phyloP scores from a whole-genome alignment of 2,113 vertebrate genomes.

The Rhynchomys soricoides region DNA sequence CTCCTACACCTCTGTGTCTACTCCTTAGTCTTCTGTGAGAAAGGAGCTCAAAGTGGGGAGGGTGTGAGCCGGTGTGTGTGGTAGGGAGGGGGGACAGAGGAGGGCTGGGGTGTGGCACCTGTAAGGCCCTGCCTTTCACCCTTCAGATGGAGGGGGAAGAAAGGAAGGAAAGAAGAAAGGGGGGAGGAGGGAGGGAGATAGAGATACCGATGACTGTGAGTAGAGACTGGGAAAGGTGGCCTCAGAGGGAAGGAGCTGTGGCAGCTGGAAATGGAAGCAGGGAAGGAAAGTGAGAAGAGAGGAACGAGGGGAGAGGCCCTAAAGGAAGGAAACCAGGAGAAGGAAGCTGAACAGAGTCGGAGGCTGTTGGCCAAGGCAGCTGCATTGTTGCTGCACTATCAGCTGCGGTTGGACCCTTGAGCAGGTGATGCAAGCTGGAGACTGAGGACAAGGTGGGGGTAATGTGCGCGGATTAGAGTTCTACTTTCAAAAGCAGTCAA shows the following conservation, averaged over 20 bases:
- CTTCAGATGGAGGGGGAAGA: too few species aligned
- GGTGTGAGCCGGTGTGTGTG: neutral
- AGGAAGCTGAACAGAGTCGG: neutral
- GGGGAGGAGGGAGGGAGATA: rapidly evolving
- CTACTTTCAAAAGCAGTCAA: neutral
- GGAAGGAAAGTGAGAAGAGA: neutral
- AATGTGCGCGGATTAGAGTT: neutral
- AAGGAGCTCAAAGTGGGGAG: neutral
- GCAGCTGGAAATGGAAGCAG: neutral
- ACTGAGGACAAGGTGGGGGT: neutral
- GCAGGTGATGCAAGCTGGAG: neutral
- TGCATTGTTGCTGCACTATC: too few species aligned
- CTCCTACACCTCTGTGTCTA: neutral
- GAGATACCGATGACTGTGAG: neutral
- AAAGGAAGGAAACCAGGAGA: neutral
- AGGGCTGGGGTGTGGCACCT: neutral
- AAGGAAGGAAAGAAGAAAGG: neutral
- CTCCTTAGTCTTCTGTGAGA: neutral
- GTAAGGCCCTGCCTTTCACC: neutral
- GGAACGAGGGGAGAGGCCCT: too few species aligned
- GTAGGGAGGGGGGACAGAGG: neutral
- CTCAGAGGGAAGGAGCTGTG: neutral
- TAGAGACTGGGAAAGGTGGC: too few species aligned
- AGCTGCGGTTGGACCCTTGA: neutral
- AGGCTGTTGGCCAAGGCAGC: neutral